Evolutionary conservation across 2,888 invertebrate genomes (phyloP).

Genomic region (Invenusta paracnida): DNA sequence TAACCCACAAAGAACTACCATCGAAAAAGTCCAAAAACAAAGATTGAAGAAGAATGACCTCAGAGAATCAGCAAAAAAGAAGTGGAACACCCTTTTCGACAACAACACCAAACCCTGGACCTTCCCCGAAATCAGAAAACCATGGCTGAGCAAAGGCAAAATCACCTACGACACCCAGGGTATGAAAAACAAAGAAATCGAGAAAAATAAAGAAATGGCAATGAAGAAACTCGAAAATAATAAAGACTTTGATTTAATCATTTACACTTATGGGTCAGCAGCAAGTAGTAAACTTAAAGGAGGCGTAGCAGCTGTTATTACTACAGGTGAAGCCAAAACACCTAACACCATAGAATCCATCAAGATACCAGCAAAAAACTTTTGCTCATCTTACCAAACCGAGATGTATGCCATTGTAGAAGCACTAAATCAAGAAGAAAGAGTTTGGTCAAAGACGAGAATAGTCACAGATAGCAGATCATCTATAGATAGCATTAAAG

Average conservation of each 20-base stretch:
- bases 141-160: too few species aligned
- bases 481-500: not conserved
- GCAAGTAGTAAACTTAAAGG: not conserved
- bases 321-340: not conserved
- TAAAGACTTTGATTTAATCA: not conserved
- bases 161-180: too few species aligned
- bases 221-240: not conserved
- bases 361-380: not conserved
- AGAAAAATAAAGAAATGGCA: not conserved
- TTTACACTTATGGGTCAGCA: not conserved
- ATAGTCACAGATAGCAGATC: not conserved
- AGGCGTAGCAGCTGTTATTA: not conserved
- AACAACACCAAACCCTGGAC: too few species aligned
- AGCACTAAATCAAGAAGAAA: not conserved
- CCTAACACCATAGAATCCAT: not conserved
- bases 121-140: too few species aligned
- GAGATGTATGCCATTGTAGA: not conserved
- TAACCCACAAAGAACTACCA: too few species aligned
- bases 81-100: too few species aligned
- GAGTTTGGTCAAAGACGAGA: not conserved
- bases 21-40: too few species aligned
- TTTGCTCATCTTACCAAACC: not conserved
- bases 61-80: too few species aligned
- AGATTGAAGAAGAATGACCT: too few species aligned
- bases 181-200: too few species aligned